Conservation (phyloP, 1,140 invertebrate genomes). For the Drosophila gunungcola region DNA sequence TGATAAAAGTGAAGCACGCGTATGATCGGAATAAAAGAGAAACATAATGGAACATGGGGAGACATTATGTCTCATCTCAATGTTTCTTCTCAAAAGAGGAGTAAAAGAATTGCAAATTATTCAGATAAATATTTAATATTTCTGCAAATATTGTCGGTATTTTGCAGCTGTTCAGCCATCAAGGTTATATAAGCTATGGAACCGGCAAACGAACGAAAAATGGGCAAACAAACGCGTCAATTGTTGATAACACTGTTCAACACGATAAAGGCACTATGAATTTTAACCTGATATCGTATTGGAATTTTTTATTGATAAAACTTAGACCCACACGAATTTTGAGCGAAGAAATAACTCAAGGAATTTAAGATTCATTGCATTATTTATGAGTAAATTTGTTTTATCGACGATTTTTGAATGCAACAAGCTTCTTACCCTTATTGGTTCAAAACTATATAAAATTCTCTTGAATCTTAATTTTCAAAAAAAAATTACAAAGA, state of each 20-base stretch:
- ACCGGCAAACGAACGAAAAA: conserved; percentile 36
- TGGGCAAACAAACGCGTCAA: conserved; percentile 44
- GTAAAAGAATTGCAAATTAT: conserved; percentile 17
- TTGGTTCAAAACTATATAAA: no score
- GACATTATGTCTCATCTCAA: neutral
- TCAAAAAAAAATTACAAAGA: no score
- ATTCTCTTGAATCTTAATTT: no score
- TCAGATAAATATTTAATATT: conserved; percentile 30
- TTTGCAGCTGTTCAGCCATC: conserved; percentile 68
- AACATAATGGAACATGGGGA: conserved; percentile 16
- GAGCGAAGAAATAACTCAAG: neutral
- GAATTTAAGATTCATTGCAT: no score
- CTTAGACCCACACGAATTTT: neutral
- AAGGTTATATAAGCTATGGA: conserved; percentile 75
- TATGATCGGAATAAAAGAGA: conserved; percentile 38
- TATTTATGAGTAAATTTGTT: no score
- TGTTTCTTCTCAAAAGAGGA: neutral
- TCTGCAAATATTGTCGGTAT: conserved; percentile 56
- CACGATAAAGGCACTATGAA: conserved; percentile 23
- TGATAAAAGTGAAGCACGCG: conserved; percentile 63
- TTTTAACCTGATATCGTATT: neutral
- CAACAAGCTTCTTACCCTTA: no score
- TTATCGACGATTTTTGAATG: no score
- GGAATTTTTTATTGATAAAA: conserved; percentile 2
- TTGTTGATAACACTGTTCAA: conserved; percentile 51